Percentiles rank a stretch among this genome's conserved stretches.
Conservation (phyloP, 2,888 invertebrate species). For the Myopa testacea region DNA sequence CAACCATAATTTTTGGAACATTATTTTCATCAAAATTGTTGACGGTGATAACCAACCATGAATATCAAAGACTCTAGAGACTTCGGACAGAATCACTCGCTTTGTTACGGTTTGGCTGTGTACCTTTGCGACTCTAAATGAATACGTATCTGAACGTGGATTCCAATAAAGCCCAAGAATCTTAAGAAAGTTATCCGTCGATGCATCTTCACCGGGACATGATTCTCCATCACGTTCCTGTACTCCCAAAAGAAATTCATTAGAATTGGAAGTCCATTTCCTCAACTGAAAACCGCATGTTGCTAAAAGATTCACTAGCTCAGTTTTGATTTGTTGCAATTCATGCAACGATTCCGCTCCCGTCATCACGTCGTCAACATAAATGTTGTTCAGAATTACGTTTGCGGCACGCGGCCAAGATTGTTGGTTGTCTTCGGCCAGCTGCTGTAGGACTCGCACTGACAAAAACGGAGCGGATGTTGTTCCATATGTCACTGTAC, state of each 20-base stretch:
- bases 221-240: neutral
- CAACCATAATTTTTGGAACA: conserved; percentile 3
- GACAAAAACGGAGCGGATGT: conserved; percentile 1
- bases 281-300: neutral
- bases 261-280: conserved; percentile 11
- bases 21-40: neutral
- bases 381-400: too few species aligned
- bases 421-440: too few species aligned
- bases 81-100: neutral
- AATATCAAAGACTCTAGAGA: neutral
- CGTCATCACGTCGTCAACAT: neutral
- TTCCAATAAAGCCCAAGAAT: neutral
- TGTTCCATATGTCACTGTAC: neutral
- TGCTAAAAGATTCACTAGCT: neutral
- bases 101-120: neutral
- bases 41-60: neutral
- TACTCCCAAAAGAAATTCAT: neutral
- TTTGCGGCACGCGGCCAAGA: too few species aligned
- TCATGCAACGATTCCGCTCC: neutral
- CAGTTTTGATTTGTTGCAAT: neutral
- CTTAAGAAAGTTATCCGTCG: neutral
- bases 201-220: neutral
- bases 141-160: neutral
- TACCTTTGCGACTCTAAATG: neutral
- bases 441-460: neutral